Evolutionary conservation across 1,140 invertebrate species (phyloP).

Genomic region (Brachionus paranguensis): DNA sequence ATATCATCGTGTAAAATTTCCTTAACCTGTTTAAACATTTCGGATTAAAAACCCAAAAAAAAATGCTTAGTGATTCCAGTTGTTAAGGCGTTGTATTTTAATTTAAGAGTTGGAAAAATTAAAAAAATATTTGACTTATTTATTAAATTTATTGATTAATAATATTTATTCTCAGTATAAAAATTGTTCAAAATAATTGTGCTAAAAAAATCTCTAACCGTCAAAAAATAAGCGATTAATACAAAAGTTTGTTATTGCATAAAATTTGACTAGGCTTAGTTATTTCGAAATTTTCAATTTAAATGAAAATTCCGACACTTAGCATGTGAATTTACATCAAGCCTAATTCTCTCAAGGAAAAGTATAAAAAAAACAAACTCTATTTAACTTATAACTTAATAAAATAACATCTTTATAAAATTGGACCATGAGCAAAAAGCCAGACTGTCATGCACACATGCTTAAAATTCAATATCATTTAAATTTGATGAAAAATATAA

Average conservation of each 20-base stretch:
- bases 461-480: constrained; percentile 24
- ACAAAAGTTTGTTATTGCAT: background rate
- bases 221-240: background rate
- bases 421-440: background rate
- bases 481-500: constrained; percentile 33
- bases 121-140: background rate
- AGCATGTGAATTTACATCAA: background rate
- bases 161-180: background rate
- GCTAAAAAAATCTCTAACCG: background rate
- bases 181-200: background rate
- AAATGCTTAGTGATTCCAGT: no score
- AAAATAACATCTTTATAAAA: background rate
- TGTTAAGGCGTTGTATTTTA: background rate
- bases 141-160: background rate
- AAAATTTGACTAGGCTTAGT: background rate
- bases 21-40: no score
- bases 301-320: background rate
- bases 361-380: background rate
- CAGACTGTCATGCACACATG: background rate
- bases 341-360: background rate
- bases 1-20: no score
- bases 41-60: no score
- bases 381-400: background rate
- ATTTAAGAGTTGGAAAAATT: background rate
- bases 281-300: background rate